Evolutionary conservation across 2,888 invertebrate species (phyloP).

Genomic region (Polia nebulosa): DNA sequence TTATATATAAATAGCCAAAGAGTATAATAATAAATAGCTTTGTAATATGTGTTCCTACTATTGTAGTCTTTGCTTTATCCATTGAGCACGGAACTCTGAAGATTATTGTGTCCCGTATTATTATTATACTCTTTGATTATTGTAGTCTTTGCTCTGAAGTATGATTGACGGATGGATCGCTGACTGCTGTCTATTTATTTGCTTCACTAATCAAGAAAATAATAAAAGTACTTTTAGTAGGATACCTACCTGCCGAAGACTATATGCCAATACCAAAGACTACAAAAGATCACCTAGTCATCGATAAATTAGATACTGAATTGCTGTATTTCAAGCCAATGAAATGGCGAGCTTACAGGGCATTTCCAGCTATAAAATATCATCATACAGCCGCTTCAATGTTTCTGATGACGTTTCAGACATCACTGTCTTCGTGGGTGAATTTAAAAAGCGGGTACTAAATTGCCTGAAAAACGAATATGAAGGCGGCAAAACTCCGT

Average conservation of each 20-base stretch:
- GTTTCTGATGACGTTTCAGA: conserved; percentile 76
- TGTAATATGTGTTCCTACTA: too few species aligned
- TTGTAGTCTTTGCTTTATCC: too few species aligned
- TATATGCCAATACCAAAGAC: not conserved
- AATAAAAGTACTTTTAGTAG: not conserved
- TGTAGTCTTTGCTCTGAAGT: too few species aligned
- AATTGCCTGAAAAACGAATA: conserved; percentile 71
- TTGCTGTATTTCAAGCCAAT: not conserved
- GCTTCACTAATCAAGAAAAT: too few species aligned
- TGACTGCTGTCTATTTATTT: conserved; percentile 3
- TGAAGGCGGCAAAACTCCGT: conserved; percentile 64
- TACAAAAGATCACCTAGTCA: not conserved
- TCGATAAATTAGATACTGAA: not conserved
- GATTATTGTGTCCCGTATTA: too few species aligned
- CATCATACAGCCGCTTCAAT: conserved; percentile 77
- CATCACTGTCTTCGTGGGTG: conserved; percentile 76
- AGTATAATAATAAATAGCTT: too few species aligned
- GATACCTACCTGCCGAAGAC: not conserved
- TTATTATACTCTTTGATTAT: too few species aligned
- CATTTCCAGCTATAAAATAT: conserved; percentile 64
- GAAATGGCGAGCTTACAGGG: conserved; percentile 4
- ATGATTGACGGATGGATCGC: not conserved
- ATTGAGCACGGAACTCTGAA: too few species aligned
- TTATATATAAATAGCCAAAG: too few species aligned
- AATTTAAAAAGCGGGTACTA: conserved; percentile 78